Evolutionary conservation across 1,140 invertebrate species (phyloP).

Genomic region (Zophobas morio): DNA sequence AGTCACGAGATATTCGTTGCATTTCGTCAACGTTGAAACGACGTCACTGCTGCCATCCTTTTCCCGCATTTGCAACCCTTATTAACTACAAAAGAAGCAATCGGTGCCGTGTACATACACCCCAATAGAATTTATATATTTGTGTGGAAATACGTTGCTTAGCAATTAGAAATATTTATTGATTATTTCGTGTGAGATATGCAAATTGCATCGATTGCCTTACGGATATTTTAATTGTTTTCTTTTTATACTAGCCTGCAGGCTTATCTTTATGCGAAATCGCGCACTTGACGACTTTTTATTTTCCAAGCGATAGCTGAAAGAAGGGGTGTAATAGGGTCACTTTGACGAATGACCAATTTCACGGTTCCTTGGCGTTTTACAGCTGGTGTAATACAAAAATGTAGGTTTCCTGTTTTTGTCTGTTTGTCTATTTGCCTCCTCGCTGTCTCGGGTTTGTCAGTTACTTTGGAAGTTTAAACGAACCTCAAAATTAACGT

Average conservation of each 20-base stretch:
- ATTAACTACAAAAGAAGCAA: slow-evolving; percentile 7
- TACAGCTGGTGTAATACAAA: no score
- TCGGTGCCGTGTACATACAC: neutral
- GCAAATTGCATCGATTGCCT: slow-evolving; percentile 54
- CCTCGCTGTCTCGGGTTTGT: no score
- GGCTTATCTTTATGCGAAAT: slow-evolving; percentile 14
- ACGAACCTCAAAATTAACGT: no score
- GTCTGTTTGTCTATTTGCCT: no score
- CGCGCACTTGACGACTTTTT: neutral
- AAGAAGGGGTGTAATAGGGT: no score
- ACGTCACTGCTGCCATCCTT: slow-evolving; percentile 22
- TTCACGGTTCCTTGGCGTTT: no score
- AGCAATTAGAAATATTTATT: slow-evolving; percentile 60
- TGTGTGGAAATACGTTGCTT: slow-evolving; percentile 59
- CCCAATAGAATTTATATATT: slow-evolving; percentile 52
- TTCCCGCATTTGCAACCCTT: slow-evolving; percentile 1
- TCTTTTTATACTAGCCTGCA: slow-evolving; percentile 18
- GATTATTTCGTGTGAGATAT: slow-evolving; percentile 55
- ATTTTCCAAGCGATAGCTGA: no score
- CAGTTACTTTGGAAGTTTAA: no score
- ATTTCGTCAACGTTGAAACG: slow-evolving; percentile 20
- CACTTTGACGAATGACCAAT: no score
- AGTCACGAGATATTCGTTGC: slow-evolving; percentile 55
- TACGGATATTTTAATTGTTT: slow-evolving; percentile 50
- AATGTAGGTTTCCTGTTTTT: no score